A percentile compares a stretch with the other conserved stretches of the same genome.
Conservation (phyloP, 2,113 vertebrate genomes). For the Sinocyclocheilus anophthalmus region DNA sequence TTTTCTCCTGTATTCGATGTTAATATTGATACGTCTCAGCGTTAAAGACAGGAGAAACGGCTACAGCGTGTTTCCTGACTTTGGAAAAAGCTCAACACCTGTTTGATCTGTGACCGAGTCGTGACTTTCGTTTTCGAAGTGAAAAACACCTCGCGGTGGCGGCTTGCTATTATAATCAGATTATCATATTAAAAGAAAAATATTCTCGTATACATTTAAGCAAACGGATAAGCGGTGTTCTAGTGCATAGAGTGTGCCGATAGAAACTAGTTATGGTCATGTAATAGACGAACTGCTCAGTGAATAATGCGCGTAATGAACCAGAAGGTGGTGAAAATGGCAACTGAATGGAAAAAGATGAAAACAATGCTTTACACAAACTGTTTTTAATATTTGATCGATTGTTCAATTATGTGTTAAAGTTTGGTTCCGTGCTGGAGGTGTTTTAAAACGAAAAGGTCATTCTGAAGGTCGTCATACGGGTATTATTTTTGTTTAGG, state of each 20-base stretch:
- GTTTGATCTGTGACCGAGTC: slow-evolving; percentile 69
- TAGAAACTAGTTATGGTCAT: neutral
- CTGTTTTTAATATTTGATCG: no score
- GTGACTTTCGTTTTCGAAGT: slow-evolving; percentile 70
- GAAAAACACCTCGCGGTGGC: slow-evolving; percentile 11
- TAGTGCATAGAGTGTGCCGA: neutral
- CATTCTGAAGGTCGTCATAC: slow-evolving; percentile 82
- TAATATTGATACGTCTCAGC: neutral
- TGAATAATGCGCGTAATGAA: neutral
- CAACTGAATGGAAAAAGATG: neutral
- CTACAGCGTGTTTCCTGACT: slow-evolving; percentile 48
- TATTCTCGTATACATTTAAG: neutral
- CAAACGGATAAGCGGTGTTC: neutral
- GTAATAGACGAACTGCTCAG: neutral
- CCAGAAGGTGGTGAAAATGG: neutral
- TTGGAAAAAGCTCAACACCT: slow-evolving; percentile 68
- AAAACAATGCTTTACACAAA: neutral
- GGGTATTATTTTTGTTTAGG: slow-evolving; percentile 29
- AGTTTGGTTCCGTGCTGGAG: slow-evolving; percentile 47
- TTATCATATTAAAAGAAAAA: neutral
- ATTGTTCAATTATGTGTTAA: slow-evolving; percentile 28
- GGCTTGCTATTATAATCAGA: neutral
- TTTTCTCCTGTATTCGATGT: neutral
- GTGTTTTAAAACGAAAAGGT: slow-evolving; percentile 67
- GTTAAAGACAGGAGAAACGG: neutral